These are phyloP conservation scores for Zele albiditarsus DNA, from an alignment of 2,888 invertebrate species.

Conservation along the genomic window DNA sequence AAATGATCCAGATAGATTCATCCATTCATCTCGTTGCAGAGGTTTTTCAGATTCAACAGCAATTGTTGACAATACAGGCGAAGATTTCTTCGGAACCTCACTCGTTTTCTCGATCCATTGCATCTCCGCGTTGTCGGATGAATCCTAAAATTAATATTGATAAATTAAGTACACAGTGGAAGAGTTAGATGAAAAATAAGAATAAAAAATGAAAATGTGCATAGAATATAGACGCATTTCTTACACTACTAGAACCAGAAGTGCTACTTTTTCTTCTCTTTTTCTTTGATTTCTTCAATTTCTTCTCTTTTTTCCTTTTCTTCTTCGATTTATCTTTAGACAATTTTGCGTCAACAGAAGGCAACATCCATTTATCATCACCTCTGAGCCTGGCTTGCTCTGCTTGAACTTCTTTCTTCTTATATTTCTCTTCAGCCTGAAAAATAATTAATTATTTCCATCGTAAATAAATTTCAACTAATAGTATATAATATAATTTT, in stretches of 20 bases:
- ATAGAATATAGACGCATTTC: neutral
- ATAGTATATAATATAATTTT: no score
- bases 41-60: slow-evolving; percentile 51
- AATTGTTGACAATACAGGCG: slow-evolving; percentile 17
- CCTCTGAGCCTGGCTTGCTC: slow-evolving; percentile 58
- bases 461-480: neutral
- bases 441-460: neutral
- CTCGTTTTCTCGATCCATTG: slow-evolving; percentile 79
- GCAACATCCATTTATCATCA: slow-evolving; percentile 71
- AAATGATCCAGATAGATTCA: slow-evolving; percentile 79
- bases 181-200: neutral
- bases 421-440: slow-evolving; percentile 57
- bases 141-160: slow-evolving; percentile 48
- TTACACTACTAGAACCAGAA: slow-evolving; percentile 45
- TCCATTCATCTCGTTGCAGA: slow-evolving; percentile 83
- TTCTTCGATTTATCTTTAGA: slow-evolving; percentile 42
- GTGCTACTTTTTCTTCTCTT: slow-evolving; percentile 47
- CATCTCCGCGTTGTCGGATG: slow-evolving; percentile 69
- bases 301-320: slow-evolving; percentile 52
- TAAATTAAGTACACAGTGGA: neutral
- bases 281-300: slow-evolving; percentile 52
- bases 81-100: neutral
- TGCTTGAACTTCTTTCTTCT: slow-evolving; percentile 48
- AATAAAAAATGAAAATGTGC: neutral
- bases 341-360: slow-evolving; percentile 66